Evolutionary conservation across 2,113 vertebrate species (phyloP), one percentile per base, ranked within the genome.

Genomic region (Muntiacus reevesi): DNA sequence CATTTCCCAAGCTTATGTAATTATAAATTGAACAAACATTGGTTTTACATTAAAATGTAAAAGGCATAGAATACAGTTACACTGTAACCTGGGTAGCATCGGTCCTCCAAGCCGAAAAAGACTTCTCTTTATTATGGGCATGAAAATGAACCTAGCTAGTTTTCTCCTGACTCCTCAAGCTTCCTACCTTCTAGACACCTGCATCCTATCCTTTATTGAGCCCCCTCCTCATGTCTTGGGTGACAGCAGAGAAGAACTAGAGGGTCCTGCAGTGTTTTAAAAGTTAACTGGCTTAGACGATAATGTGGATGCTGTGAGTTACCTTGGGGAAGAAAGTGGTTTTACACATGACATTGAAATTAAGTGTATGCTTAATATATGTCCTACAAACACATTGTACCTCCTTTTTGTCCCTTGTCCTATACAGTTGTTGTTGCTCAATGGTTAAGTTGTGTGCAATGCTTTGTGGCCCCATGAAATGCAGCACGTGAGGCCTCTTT

Each of bases 301-400:
- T 52, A 43, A 11, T 1, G 11, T 0, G 15, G 57, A 8, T 0
- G 17, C 83, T 5, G 3, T 7, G 52, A 25, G 12, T 67, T 30
- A 76, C 11, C 23, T 25, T 1, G 2, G 28, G 8, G 33, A 30
- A 81, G 40, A 30, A 23, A 15, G 30, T 19, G 3, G 15, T 50
- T 89, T 74, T 71, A n/a, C 55, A 6, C 0, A 1, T 27, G 59
- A 59, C 19, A 52, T 81, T 54, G 27, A 89, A 89, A 54, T 79
- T 55, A 71, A 55, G 30, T 21, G 43, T 79, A 21, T 3, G 0
- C 36, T 55, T 9, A 76, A 43, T 43, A 7, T 27, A 43, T 76
- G 71, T 76, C 12, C 40, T 43, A 43, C 40, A 43, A 43, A 43
- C 40, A 27, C 11, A 76, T 15, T 27, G 71, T 27, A 27, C 12